phyloP scores from a whole-genome alignment of 2,113 vertebrate species.

The Caretta caretta region DNA sequence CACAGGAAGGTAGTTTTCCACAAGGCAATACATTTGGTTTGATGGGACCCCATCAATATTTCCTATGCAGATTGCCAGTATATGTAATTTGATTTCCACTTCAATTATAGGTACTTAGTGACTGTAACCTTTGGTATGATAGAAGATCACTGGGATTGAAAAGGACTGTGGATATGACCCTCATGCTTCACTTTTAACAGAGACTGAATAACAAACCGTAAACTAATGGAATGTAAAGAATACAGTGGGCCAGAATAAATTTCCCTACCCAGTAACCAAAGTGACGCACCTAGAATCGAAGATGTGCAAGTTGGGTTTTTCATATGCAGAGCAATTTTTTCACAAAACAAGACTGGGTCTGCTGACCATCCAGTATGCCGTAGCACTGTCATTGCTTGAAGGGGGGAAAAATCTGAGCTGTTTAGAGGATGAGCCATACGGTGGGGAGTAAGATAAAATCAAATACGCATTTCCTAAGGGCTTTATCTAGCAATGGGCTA shows the following conservation, averaged over 20 bases:
- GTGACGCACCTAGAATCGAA: neutral
- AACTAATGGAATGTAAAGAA: neutral
- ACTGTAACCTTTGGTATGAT: neutral
- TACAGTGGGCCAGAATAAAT: neutral
- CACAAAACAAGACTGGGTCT: neutral
- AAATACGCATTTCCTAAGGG: neutral
- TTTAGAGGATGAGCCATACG: too few species aligned
- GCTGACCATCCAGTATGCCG: neutral
- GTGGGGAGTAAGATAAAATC: neutral
- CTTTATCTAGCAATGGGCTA: neutral
- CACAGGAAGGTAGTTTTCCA: neutral
- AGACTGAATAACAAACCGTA: neutral
- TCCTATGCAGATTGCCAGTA: neutral
- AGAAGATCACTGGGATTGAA: neutral
- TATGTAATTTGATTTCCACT: neutral
- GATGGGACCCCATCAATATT: slow-evolving; percentile 11
- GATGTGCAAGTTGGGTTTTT: neutral
- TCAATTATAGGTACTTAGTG: slow-evolving; percentile 16
- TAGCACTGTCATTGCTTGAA: neutral
- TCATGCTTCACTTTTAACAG: neutral
- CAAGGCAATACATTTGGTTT: slow-evolving; percentile 5
- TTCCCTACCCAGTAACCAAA: neutral
- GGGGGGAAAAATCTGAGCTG: neutral
- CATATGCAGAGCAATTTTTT: neutral
- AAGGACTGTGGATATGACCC: neutral